phyloP scores from a whole-genome alignment of 1,140 invertebrate genomes.

The Hycleus phaleratus region DNA sequence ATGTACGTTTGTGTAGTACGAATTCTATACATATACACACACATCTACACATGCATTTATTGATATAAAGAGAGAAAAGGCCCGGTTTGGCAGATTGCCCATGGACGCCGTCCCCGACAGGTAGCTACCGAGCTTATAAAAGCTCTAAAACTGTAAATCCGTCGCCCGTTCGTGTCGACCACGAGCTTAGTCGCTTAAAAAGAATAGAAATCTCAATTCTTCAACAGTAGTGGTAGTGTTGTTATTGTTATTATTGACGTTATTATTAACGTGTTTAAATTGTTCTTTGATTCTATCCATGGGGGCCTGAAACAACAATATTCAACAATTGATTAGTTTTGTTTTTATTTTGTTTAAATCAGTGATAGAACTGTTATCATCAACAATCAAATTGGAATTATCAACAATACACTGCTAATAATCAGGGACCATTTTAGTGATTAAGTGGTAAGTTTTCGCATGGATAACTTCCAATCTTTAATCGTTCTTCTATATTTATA shows the following conservation, averaged over 20 bases:
- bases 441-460: conserved; percentile 19
- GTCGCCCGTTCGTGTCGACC: conserved; percentile 35
- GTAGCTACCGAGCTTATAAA: conserved; percentile 43
- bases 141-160: conserved; percentile 31
- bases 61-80: background rate
- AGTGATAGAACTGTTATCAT: conserved; percentile 19
- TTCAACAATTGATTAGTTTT: conserved; percentile 13
- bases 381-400: no score
- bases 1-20: no score
- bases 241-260: no score
- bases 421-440: conserved; percentile 30
- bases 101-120: conserved; percentile 33
- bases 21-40: no score
- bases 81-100: conserved; percentile 34
- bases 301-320: conserved; percentile 37
- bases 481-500: background rate
- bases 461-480: background rate
- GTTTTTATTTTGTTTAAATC: conserved; percentile 22
- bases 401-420: background rate
- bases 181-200: conserved; percentile 32
- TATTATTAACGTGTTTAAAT: background rate
- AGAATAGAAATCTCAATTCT: no score
- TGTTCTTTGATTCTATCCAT: conserved; percentile 28
- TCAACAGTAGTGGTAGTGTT: no score
- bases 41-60: no score